phyloP scores from a whole-genome alignment of 2,888 invertebrate species.

The Phengaris arion region DNA sequence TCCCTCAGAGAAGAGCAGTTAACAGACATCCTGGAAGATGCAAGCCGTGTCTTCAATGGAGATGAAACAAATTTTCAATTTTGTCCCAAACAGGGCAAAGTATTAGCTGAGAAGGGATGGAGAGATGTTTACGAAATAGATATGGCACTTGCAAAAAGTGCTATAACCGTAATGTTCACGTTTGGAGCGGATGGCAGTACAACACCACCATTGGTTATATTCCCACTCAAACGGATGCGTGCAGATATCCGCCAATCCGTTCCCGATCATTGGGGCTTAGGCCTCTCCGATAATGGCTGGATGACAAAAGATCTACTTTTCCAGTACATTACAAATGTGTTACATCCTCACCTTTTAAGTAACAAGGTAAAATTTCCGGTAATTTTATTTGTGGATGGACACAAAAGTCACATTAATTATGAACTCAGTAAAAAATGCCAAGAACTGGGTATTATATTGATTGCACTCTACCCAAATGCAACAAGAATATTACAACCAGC shows the following conservation, averaged over 20 bases:
- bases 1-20: background rate
- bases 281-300: constrained; percentile 35
- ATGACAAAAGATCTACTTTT: constrained; percentile 36
- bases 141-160: background rate
- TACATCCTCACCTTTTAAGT: background rate
- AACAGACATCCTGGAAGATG: background rate
- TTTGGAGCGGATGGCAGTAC: background rate
- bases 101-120: background rate
- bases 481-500: constrained; percentile 2
- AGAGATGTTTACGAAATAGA: constrained; percentile 9
- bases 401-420: constrained; percentile 17
- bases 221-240: background rate
- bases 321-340: constrained; percentile 31
- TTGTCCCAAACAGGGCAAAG: background rate
- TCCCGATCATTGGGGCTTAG: constrained; percentile 19
- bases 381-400: background rate
- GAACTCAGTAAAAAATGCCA: constrained; percentile 1
- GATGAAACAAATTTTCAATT: background rate
- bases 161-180: background rate
- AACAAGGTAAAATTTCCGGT: constrained; percentile 5
- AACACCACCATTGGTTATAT: background rate
- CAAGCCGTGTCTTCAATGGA: background rate
- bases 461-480: constrained; percentile 13
- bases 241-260: background rate
- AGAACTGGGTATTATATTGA: background rate